Evolutionary conservation across 2,888 invertebrate genomes (phyloP), one percentile per base, ranked within the genome.

Genomic region (Hecatera dysodea): DNA sequence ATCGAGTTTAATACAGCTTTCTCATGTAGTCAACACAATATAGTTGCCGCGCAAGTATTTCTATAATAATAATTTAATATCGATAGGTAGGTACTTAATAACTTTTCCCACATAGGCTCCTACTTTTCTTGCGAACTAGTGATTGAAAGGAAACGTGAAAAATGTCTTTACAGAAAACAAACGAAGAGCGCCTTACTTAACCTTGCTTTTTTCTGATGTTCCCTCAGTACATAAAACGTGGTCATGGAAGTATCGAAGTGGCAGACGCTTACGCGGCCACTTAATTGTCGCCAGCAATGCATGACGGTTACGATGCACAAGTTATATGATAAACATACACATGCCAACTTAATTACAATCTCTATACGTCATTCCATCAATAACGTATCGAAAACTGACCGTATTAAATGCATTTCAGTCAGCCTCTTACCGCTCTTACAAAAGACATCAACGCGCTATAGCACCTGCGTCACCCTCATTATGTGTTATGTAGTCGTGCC

Each of bases 371-470:
- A 69, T 75, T 78, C 74, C 77, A 77, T 56, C 73, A 83, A 78
- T 80, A 82, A 69, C 52, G 70, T 61, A 64, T 69, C 53, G 62
- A 67, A 62, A 64, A 70, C 63, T 44, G 53, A 64, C 42, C 57
- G 65, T 69, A 69, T 72, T 75, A 62, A 70, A 57, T 76, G 63
- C 36, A 66, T 68, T 76, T 71, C 59, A 72, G 78, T 80, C 65
- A 46, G 70, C 46, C 42, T 61, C 84, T 46, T 85, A 87, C 75
- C 71, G 29, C 59, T 65, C 84, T 55, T 85, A 89, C 82, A 88
- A 91, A 91, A 90, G 91, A 91, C 89, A 85, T 91, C 90, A 91
- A 91, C 91, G 91, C 83, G 89, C 82, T 39, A 42, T 29, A 33
- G 72, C 62, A 56, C 22, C 65, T 76, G 24, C 46, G 57, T 65